phyloP scores from a whole-genome alignment of 2,113 vertebrate species.

The Delphinapterus leucas region DNA sequence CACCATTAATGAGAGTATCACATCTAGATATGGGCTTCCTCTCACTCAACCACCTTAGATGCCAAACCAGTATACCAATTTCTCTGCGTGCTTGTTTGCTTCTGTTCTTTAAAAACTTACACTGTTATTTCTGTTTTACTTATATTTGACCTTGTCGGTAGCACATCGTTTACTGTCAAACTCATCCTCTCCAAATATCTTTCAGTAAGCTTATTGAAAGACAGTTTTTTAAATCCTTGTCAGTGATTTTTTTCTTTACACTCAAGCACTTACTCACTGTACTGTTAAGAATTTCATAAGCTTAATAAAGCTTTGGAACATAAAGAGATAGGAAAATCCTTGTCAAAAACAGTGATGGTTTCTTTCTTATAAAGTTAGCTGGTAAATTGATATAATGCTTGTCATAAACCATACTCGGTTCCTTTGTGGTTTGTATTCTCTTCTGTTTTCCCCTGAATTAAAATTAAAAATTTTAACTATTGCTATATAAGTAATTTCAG shows the following conservation, averaged over 20 bases:
- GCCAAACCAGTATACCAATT: neutral
- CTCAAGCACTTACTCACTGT: neutral
- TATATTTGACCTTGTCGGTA: neutral
- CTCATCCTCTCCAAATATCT: neutral
- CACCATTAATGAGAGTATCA: neutral
- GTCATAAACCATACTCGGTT: neutral
- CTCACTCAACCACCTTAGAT: neutral
- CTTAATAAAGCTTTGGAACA: conserved; percentile 35
- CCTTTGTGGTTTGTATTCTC: neutral
- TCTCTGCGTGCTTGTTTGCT: neutral
- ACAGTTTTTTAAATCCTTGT: neutral
- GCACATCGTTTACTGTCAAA: neutral
- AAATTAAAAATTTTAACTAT: neutral
- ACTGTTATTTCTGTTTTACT: neutral
- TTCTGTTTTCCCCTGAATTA: conserved; percentile 9
- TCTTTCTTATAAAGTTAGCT: conserved; percentile 21
- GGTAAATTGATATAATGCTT: neutral
- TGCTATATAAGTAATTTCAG: conserved; percentile 11
- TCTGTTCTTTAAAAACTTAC: neutral
- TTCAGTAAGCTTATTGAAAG: conserved; percentile 25
- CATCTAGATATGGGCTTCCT: neutral
- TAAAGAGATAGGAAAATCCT: neutral
- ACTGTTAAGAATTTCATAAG: conserved; percentile 28
- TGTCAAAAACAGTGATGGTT: neutral
- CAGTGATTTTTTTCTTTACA: neutral